These are phyloP conservation scores for Macquaria ambigua DNA, from an alignment of 2,113 vertebrate genomes.

Conservation along the genomic window DNA sequence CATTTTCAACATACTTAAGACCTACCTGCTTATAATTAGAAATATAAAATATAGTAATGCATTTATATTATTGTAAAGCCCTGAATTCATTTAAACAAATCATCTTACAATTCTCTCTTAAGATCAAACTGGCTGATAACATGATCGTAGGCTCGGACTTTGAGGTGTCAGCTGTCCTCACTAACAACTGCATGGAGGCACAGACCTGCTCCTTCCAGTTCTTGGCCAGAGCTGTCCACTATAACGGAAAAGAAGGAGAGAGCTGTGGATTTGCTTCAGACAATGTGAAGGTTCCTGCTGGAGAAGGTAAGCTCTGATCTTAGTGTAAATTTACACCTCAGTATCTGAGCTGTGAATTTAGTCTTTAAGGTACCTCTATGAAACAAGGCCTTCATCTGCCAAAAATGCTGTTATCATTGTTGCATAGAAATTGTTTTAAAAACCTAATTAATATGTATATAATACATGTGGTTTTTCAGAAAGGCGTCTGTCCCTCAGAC, in stretches of 20 bases:
- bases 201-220: slow-evolving; percentile 83
- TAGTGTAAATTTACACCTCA: not conserved
- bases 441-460: not conserved
- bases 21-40: not conserved
- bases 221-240: slow-evolving; percentile 80
- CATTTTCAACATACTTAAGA: not conserved
- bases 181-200: slow-evolving; percentile 76
- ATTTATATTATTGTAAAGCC: not conserved
- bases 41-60: not conserved
- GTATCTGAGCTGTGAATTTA: not conserved
- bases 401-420: not conserved
- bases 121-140: slow-evolving; percentile 86
- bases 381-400: not conserved
- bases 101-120: not conserved
- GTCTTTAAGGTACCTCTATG: not conserved
- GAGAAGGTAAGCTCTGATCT: slow-evolving; percentile 73
- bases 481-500: slow-evolving; percentile 76
- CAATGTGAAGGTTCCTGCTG: slow-evolving; percentile 72
- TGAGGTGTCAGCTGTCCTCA: slow-evolving; percentile 84
- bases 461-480: slow-evolving; percentile 77
- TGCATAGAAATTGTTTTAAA: not conserved
- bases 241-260: slow-evolving; percentile 84
- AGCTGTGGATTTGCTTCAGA: slow-evolving; percentile 81
- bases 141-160: slow-evolving; percentile 89
- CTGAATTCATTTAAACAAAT: not conserved